Evolutionary conservation across 2,888 invertebrate species (phyloP), one percentile per base, ranked within the genome.

Genomic region (Diplolepis rosae): DNA sequence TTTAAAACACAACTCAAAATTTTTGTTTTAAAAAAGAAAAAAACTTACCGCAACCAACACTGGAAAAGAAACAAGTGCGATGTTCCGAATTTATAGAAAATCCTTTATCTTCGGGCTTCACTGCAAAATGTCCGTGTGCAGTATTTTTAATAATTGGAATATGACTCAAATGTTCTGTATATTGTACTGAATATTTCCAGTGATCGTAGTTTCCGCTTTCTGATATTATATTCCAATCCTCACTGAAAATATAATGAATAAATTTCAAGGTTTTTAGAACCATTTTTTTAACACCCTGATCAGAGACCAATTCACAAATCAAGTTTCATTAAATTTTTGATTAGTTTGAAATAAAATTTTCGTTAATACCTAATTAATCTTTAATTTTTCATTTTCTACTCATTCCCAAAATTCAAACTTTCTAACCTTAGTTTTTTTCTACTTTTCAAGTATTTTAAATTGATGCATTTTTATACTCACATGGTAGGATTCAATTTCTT

Each of bases 401-500:
- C n/a, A n/a, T n/a, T n/a, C n/a, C n/a, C n/a, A n/a, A n/a, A n/a
- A n/a, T n/a, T n/a, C n/a, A n/a, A n/a, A n/a, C 7, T 24, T 32
- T 15, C 11, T 13, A 42, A n/a, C 11, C 11, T 68, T 45, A 1
- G 9, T 32, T 22, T 50, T 66, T 28, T 54, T 7, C 4, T 50
- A 54, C 48, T 65, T 45, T 66, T 39, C 24, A 6, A 13, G n/a
- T n/a, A n/a, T 45, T 45, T 9, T 68, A 68, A 45, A 71, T 24
- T 51, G 18, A 35, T 32, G 32, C 45, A 42, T 56, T 65, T 70
- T 2, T 42, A 70, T 77, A 90, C 92, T 91, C 89, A 94, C 94
- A 94, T 93, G 18, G 93, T 93, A 18, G 94, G 94, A 88, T 94
- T 94, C 32, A 94, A 89, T 77, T 90, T 89, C 81, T 92, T 92